Conservation (phyloP, 2,888 invertebrate species). For the Drosophila emarginata region DNA sequence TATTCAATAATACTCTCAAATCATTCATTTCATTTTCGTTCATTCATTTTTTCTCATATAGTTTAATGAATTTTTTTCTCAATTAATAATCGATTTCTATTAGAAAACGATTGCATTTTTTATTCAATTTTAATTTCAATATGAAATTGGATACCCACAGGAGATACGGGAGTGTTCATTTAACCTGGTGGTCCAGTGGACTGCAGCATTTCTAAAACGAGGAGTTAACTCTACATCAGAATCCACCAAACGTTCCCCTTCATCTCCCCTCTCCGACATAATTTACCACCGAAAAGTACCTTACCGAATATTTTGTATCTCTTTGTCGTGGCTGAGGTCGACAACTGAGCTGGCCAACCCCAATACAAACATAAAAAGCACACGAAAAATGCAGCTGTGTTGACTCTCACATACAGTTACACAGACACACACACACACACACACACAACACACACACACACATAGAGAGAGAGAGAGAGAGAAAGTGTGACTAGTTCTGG, state of each 20-base stretch:
- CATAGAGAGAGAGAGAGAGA: too few relatives aligned
- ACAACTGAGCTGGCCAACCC: neutral
- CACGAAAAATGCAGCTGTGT: conserved; percentile 5
- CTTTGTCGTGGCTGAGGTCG: conserved; percentile 2
- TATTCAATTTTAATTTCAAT: neutral
- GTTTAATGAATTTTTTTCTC: too few relatives aligned
- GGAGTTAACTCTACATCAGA: neutral
- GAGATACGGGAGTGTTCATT: too few relatives aligned
- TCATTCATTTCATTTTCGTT: too few relatives aligned
- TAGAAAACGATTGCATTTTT: neutral
- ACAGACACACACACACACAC: neutral
- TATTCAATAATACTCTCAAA: too few relatives aligned
- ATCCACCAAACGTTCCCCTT: too few relatives aligned
- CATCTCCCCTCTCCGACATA: too few relatives aligned
- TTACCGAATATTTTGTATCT: neutral
- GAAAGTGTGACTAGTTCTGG: neutral
- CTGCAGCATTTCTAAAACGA: conserved; percentile 1
- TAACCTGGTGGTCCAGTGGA: neutral
- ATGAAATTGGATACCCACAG: too few relatives aligned
- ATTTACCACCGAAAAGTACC: neutral
- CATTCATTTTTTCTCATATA: too few relatives aligned
- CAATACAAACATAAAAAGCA: neutral
- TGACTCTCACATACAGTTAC: neutral
- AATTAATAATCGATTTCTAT: neutral
- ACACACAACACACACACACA: neutral